Base-by-base conservation (phyloP, 2,113 vertebrate genomes). In the Setophaga petechia region DNA sequence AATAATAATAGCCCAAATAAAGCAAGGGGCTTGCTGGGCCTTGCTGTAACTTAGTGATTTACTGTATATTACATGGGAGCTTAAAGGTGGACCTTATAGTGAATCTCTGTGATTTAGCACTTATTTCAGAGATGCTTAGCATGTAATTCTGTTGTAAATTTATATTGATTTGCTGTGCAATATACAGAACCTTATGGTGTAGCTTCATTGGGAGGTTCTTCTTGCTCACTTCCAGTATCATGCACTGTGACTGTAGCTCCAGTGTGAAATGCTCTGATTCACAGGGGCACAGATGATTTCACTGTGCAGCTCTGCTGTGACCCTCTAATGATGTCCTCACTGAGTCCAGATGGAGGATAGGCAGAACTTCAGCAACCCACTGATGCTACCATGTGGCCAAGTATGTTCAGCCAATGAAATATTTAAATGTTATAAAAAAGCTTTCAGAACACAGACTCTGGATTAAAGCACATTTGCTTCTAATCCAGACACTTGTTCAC, bases 131-230 rank as follows among this genome's bases (percentile, higher is more conserved):
- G 83, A 92, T n/a, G 24, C 43, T 87, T 79, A 90, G 57, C 46
- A 51, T 68, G 58, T 94, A 97, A 96, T 92, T 95, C 94, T 76
- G 13, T 44, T 94, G 62, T 96, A 97, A 96, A 96, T 93, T 68
- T 65, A 41, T 95, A 96, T 95, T 93, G 95, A 97, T 97, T 96
- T 94, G 52, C 77, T 95, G 63, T 80, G 78, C n/a, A 47, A 77
- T 95, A 54, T 87, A 84, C 5, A 95, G 63, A 78, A 51, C 16
- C 11, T 87, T 77, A 58, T 31, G 25, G 16, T 44, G 41, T 28
- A 75, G 10, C 49, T 71, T 88, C 47, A 54, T 37, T 85, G 68
- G 73, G 67, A 95, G 46, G 65, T n/a, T 93, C 37, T 90, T 41
- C 41, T 63, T 71, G 67, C 31, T 94, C 43, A 43, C 55, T 28